Evolutionary conservation across 1,140 invertebrate genomes (phyloP), one percentile per base, ranked within the genome.

Genomic region (Olivierus martensii): DNA sequence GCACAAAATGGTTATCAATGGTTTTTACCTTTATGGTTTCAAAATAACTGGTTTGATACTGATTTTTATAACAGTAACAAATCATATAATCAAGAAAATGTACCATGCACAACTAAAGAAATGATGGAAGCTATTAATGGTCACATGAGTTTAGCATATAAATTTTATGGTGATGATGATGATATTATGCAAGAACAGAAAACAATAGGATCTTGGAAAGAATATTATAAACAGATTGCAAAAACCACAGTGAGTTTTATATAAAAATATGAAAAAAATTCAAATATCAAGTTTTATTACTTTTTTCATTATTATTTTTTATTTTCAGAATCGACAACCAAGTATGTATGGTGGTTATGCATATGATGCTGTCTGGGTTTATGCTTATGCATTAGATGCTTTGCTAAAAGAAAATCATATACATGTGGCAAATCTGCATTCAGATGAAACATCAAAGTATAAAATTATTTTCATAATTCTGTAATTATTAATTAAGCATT

Each of bases 301-400:
- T n/a, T n/a, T n/a, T n/a, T n/a, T n/a, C n/a, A n/a, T n/a, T n/a
- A n/a, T n/a, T n/a, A n/a, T n/a, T n/a, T n/a, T n/a, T 28, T 28
- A 6, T 28, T 9, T 43, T 7, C 9, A 43, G 41, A 18, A 17
- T 22, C 4, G 17, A 7, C 17, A 4, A 22, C 4, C 41, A 5
- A 43, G 41, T 28, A 69, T 76, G 46, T 88, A 84, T 67, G 83
- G 79, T 9, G 81, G 82, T 1, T 88, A 81, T 64, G 73, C 73
- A 1, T 89, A 89, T 65, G 86, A 90, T 69, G 85, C 84, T 0
- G 80, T 87, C 42, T 89, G 86, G 86, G 78, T 79, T 1, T 88
- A 84, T 65, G 86, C 83, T 6, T 69, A 77, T 15, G 84, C 83
- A 2, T 66, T 84, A 17, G 76, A 84, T 59, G 71, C 74, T 56